Conservation (phyloP, 2,797 vertebrate genomes). For the Nothura maculosa region DNA sequence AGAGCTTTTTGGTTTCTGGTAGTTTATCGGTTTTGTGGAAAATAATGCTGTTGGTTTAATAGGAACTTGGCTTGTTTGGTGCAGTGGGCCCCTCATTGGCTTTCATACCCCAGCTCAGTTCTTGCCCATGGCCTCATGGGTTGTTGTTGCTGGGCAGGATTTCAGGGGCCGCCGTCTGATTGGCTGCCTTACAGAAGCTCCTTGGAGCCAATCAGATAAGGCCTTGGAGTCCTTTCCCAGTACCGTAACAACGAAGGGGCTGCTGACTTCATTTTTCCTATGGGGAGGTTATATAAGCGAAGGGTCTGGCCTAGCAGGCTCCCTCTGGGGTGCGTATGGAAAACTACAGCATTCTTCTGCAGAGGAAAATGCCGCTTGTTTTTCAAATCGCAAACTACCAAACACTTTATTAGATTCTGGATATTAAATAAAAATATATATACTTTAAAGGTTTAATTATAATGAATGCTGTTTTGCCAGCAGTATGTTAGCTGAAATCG, state of each 20-base stretch:
- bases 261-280: constrained; percentile 65
- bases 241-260: constrained; percentile 55
- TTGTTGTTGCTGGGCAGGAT: constrained; percentile 77
- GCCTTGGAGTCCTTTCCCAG: background rate
- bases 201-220: constrained; percentile 63
- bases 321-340: constrained; percentile 65
- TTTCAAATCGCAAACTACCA: background rate
- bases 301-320: constrained; percentile 47
- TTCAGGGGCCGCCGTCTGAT: constrained; percentile 38
- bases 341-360: constrained; percentile 50
- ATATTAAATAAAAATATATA: background rate
- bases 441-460: background rate
- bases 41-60: accelerated
- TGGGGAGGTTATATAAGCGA: constrained; percentile 44
- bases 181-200: constrained; percentile 38
- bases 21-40: background rate
- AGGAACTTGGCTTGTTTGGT: background rate
- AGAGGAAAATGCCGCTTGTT: background rate
- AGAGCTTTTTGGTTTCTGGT: background rate
- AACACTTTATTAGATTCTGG: background rate
- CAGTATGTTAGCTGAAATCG: background rate
- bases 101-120: background rate
- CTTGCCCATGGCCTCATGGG: constrained; percentile 18
- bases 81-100: background rate
- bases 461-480: background rate